phyloP scores from a whole-genome alignment of 2,888 invertebrate species.

The Mesoligia furuncula region DNA sequence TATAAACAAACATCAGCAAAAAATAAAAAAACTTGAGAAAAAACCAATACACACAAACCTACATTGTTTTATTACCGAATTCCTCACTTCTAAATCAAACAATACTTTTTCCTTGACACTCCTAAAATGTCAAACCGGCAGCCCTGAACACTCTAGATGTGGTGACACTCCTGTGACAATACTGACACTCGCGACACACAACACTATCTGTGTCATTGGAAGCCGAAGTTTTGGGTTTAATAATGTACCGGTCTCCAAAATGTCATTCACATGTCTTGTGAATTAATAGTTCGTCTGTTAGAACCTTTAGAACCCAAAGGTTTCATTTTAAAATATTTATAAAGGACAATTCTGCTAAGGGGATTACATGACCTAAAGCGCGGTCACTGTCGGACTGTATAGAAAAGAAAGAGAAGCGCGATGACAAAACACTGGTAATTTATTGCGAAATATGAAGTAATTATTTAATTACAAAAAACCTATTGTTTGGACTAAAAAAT shows the following conservation, averaged over 20 bases:
- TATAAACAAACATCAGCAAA: background rate
- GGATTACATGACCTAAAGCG: too few relatives aligned
- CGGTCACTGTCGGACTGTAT: too few relatives aligned
- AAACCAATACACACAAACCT: background rate
- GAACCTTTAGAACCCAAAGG: background rate
- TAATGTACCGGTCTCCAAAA: constrained; percentile 30
- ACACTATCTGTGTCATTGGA: constrained; percentile 27
- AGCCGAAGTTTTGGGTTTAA: constrained; percentile 43
- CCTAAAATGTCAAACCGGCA: constrained; percentile 16
- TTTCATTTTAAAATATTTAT: background rate
- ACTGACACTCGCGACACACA: constrained; percentile 26
- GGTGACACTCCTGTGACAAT: constrained; percentile 34
- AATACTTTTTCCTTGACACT: constrained; percentile 19
- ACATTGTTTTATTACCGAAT: constrained; percentile 10
- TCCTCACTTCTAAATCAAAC: background rate
- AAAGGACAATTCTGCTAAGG: too few relatives aligned
- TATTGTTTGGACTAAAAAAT: too few relatives aligned
- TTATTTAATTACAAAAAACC: too few relatives aligned
- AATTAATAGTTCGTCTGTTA: constrained; percentile 8
- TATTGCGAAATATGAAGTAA: too few relatives aligned
- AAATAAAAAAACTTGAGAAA: background rate
- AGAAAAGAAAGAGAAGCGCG: too few relatives aligned
- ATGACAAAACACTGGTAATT: too few relatives aligned
- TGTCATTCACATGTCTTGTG: constrained; percentile 35
- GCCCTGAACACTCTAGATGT: constrained; percentile 24